Evolutionary conservation across 2,797 vertebrate genomes (phyloP).

Genomic region (Characodon lateralis): DNA sequence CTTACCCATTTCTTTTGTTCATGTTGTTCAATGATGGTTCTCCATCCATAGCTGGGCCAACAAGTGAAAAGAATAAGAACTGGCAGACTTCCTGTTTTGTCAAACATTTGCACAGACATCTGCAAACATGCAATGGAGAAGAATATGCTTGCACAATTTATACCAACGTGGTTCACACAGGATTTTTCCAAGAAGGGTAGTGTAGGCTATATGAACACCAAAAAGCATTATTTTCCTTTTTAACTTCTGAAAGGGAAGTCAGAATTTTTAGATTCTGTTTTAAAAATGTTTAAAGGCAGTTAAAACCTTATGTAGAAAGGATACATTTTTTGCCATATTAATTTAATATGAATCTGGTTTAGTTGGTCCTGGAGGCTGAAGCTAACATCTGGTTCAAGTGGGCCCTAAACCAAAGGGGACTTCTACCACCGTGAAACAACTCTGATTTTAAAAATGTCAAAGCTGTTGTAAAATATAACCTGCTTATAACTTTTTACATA

Average conservation of each 20-base stretch:
- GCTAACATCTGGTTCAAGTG: not conserved
- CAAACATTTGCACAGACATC: slow-evolving; percentile 41
- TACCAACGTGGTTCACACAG: not conserved
- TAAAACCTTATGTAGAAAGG: not conserved
- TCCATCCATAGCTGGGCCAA: not conserved
- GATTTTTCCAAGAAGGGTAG: slow-evolving; percentile 10
- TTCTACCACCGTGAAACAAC: too few species aligned
- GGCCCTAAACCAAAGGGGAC: not conserved
- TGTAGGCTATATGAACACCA: not conserved
- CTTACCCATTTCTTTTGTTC: too few species aligned
- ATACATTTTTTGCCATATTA: not conserved
- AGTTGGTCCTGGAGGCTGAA: not conserved
- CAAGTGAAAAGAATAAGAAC: slow-evolving; percentile 38
- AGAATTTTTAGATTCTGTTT: not conserved
- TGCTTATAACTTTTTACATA: not conserved
- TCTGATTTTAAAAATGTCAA: not conserved
- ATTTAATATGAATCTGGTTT: not conserved
- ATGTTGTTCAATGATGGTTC: too few species aligned
- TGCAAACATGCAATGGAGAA: slow-evolving; percentile 1
- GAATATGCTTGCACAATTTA: not conserved
- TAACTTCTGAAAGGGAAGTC: not conserved
- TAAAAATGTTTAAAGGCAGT: not conserved
- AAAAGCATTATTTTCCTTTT: not conserved
- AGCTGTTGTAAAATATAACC: not conserved
- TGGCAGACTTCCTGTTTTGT: slow-evolving; percentile 41